phyloP scores from a whole-genome alignment of 1,140 invertebrate genomes.

The Pemphigus obesinymphae region DNA sequence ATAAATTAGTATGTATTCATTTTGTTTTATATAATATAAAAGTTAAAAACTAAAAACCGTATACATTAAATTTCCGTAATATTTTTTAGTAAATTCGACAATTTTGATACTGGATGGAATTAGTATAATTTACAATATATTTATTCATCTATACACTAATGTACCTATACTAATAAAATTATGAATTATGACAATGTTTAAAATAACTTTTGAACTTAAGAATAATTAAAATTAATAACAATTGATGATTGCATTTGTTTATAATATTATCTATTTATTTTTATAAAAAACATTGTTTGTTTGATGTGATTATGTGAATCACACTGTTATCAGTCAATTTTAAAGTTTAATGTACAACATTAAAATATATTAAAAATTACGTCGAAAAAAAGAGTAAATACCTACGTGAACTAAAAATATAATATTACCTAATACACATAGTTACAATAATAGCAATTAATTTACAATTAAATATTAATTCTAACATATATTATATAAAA shows the following conservation, averaged over 20 bases:
- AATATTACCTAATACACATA: neutral
- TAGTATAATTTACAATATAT: too few species aligned
- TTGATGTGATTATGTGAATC: neutral
- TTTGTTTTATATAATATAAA: too few species aligned
- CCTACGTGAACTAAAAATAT: neutral
- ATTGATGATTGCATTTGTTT: neutral
- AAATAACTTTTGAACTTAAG: too few species aligned
- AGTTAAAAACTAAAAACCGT: too few species aligned
- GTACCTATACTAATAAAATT: too few species aligned
- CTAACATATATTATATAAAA: too few species aligned
- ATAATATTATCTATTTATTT: conserved; percentile 1
- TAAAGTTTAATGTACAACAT: neutral
- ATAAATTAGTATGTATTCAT: too few species aligned
- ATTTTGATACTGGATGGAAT: too few species aligned
- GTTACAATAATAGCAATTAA: neutral
- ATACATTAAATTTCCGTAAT: too few species aligned
- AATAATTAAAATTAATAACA: neutral
- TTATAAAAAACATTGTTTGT: neutral
- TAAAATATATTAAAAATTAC: neutral
- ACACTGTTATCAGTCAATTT: neutral
- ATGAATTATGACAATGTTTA: too few species aligned
- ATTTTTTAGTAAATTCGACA: too few species aligned
- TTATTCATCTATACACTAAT: too few species aligned
- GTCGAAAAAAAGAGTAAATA: neutral
- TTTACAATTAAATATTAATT: neutral